A percentile compares a stretch with the other conserved stretches of the same genome.
phyloP scores from a whole-genome alignment of 2,797 vertebrate genomes.

The Threskiornis aethiopicus region DNA sequence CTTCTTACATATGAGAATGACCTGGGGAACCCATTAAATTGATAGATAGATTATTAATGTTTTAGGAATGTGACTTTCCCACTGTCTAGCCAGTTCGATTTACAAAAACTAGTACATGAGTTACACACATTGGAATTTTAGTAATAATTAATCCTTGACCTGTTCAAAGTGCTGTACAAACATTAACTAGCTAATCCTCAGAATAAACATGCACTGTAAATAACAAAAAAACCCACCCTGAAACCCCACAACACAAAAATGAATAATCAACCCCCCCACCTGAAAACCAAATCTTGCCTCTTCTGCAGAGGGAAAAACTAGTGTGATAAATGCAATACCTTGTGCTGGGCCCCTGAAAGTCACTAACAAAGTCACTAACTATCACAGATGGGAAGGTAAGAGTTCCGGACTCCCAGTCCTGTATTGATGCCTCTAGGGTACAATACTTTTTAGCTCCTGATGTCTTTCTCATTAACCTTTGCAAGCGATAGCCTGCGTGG shows the following conservation, averaged over 20 bases:
- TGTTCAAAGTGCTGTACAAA: conserved; percentile 36
- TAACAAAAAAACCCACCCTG: background rate
- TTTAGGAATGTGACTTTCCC: conserved; percentile 51
- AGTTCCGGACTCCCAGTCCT: background rate
- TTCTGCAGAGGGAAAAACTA: background rate
- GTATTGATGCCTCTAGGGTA: background rate
- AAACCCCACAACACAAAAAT: background rate
- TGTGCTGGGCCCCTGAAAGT: background rate
- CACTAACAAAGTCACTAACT: background rate
- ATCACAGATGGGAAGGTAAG: background rate
- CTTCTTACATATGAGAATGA: background rate
- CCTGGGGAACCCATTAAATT: background rate
- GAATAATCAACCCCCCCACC: background rate
- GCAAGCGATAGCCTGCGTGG: background rate
- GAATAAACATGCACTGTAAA: background rate
- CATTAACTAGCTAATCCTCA: conserved; percentile 51
- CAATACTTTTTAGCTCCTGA: background rate
- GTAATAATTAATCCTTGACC: conserved; percentile 55
- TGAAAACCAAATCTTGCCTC: background rate
- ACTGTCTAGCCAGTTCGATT: conserved; percentile 9
- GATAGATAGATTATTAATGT: conserved; percentile 15
- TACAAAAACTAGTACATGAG: conserved; percentile 25
- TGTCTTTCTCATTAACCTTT: background rate
- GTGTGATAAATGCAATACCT: background rate
- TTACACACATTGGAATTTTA: conserved; percentile 39